Evolutionary conservation across 2,888 invertebrate species (phyloP), one percentile per base, ranked within the genome.

Genomic region (Limnephilus auricula): DNA sequence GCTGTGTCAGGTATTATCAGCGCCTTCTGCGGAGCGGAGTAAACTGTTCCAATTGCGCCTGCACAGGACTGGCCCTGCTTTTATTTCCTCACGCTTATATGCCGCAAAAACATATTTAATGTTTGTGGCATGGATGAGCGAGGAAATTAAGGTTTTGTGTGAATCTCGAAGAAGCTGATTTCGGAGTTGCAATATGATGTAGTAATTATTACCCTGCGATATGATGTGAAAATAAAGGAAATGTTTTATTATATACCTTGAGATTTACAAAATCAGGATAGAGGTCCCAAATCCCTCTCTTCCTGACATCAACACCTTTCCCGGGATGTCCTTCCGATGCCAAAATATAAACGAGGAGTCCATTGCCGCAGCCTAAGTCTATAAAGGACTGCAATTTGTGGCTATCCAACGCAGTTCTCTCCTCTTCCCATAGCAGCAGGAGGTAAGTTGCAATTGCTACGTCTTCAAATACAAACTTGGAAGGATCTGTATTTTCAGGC

Each of bases 281-380:
- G 91, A 97, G 95, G 93, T 98, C 97, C 99, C 99, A 99, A 93
- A 99, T 98, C 94, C 98, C 97, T 93, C 99, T 96, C 94, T 96
- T 97, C 91, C 99, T 96, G 0, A 99, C 96, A 96, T 99, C 99
- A 93, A 98, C 96, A 2, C 99, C 99, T 92, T 97, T 95, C 25
- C 99, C 99, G 13, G 95, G 94, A 95, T 97, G 97, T n/a, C 99
- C 99, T 95, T 99, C 99, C 93, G 97, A 96, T 85, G 97, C 96
- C 25, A 99, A 96, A 93, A 99, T 97, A 94, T 98, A 97, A 2
- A 99, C 99, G 13, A 99, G 95, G 40, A 99, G 96, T 25, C 99
- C 99, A 96, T 99, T 99, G 0, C 99, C 99, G 96, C 99, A 99
- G 0, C 99, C 99, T 90, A 99, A 96, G 95, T 99, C 99, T 0